Base-by-base conservation (phyloP, 2,113 vertebrate genomes). In the Callopanchax toddi region DNA sequence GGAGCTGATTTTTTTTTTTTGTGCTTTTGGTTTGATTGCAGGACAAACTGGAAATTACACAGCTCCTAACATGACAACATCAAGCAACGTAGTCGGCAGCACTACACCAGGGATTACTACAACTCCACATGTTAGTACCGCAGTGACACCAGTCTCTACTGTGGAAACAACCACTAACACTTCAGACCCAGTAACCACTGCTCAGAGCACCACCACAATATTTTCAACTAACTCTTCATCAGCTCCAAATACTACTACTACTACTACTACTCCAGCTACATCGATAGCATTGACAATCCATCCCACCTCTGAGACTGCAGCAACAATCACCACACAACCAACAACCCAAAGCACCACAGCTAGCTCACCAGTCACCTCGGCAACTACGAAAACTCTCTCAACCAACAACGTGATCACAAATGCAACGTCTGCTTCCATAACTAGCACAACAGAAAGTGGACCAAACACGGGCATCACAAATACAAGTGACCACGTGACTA, bases 21-120 rank as follows among this genome's bases (percentile, higher is more conserved):
- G 22, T 61, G 13, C 21, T 46, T 68, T 36, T 80, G 5, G 60
- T 74, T 44, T 64, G 7, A 17, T 34, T 61, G 11, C 45, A 86
- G 83, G 18, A 4, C 0, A 10, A 37, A 36, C 9, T 39, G 1
- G 13, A 18, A 43, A n/a, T 34, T 18, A 29, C 17, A 45, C 54
- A 26, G 16, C 50, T 34, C 1, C 61, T 55, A 2, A 11, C 22
- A 39, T 4, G 5, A 4, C 46, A 37, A 51, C 17, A 39, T 45
- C 58, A 37, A 43, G 11, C 52, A 44, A 11, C 22, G 52, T 15
- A 46, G 37, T 6, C 4, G 8, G 5, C 2, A 0, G 6, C 20
- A 1, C 17, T 32, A 32, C 29, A 32, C 6, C 29, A 32, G 29
- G 6, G 29, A 7, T 32, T 32, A 32, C 10, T 32, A 32, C 29